Evolutionary conservation across 2,797 vertebrate species (phyloP).

Genomic region (Peromyscus aztecus): DNA sequence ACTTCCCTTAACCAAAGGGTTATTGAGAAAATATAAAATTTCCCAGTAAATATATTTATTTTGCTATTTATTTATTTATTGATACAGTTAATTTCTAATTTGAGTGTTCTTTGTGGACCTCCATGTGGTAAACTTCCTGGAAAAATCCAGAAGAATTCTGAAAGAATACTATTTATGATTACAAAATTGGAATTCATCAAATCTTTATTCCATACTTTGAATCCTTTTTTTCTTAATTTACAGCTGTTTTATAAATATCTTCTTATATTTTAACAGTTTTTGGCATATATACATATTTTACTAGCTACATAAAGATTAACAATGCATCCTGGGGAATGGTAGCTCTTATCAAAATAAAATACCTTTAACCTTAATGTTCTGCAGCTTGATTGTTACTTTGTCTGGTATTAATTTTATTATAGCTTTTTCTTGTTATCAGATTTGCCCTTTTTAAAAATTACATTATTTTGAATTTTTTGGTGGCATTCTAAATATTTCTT

Average conservation of each 20-base stretch:
- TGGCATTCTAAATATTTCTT: neutral
- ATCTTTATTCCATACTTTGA: neutral
- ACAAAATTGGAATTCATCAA: constrained; percentile 37
- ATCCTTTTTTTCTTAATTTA: constrained; percentile 45
- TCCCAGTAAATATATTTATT: constrained; percentile 3
- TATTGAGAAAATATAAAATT: constrained; percentile 39
- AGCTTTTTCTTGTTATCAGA: neutral
- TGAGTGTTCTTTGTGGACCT: constrained; percentile 8
- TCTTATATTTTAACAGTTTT: constrained; percentile 32
- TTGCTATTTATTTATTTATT: neutral
- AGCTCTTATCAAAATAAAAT: constrained; percentile 18
- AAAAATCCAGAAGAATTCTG: constrained; percentile 49
- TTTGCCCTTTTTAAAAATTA: neutral
- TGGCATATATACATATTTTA: neutral
- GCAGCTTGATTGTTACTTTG: constrained; percentile 14
- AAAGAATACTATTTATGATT: constrained; percentile 39
- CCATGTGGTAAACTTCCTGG: neutral
- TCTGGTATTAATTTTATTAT: constrained; percentile 35
- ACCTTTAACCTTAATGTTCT: constrained; percentile 36
- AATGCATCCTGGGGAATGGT: neutral
- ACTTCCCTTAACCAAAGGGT: constrained; percentile 1
- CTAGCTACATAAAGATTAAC: neutral
- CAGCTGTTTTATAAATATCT: constrained; percentile 8
- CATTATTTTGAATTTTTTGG: constrained; percentile 21
- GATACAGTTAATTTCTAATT: constrained; percentile 20